Base-by-base conservation (phyloP, 92 coral and sea anemone species). In the Desmophyllum pertusum region DNA sequence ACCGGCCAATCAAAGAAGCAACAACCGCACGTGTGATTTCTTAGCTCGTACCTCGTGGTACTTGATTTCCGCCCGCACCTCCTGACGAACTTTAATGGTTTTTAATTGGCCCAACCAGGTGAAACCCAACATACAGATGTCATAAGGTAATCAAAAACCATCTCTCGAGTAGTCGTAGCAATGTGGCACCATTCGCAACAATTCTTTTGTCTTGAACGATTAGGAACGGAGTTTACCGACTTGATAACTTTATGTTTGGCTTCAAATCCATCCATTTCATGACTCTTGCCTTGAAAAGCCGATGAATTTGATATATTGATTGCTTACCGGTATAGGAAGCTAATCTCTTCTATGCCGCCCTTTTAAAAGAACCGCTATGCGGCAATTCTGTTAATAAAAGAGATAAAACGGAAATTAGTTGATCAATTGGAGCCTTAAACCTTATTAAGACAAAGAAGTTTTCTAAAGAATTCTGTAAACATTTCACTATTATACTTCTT, bases 401-500 rank as follows among this genome's bases (percentile, higher is more conserved):
- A 1, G 45, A 30, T 36, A 52, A 77, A 74, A n/a, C 69, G 70
- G 70, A 77, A 59, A 77, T 77, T n/a, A 59, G 51, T 37, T 77
- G 14, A 31, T 30, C 51, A 59, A 61, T 0, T 39, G 10, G 5
- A 37, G 67, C n/a, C 38, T 27, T 27, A 77, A 76, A 33, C 73
- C 25, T 67, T 19, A 19, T 67, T 36, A 18, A 1, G 42, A 67
- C 73, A 10, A 31, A 75, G 14, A 3, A n/a, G 23, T 23, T 43
- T 41, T 45, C 21, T 30, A 9, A 4, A 39, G 10, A n/a, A 77
- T 55, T 77, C 13, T 15, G 33, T 36, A 37, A 27, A 59, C 29
- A 38, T n/a, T 33, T n/a, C 65, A 9, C 3, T 59, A 9, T 8
- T 29, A 25, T 6, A 6, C 10, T 25, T 29, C 27, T 29, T 6